Evolutionary conservation across 2,888 invertebrate genomes (phyloP), one percentile per base, ranked within the genome.

Genomic region (Merodon equestris): DNA sequence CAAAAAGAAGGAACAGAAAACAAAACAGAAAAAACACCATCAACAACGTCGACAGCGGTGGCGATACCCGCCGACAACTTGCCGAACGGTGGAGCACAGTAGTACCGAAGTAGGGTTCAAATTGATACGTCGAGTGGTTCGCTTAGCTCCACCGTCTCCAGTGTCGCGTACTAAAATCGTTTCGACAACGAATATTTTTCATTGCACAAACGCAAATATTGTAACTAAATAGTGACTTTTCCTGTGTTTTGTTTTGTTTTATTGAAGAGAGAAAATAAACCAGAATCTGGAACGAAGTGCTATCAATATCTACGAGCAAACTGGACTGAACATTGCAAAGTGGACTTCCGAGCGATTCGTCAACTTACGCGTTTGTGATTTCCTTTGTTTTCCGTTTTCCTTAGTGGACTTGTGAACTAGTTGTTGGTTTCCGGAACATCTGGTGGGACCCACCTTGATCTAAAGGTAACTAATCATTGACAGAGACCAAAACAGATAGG

Each of bases 81-180:
- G 18, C 14, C 60, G 42, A 66, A 51, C 19, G 48, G 18, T 57
- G 61, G 38, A 61, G 50, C 12, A n/a, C n/a, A 67, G 58, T 56
- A 77, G 76, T 77, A 72, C 56, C 38, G 51, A 67, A 57, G 10
- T 56, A 57, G 45, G 47, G 66, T 72, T 77, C 76, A 66, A 67
- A 61, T 72, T 67, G 72, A 44, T 44, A 72, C 67, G 76, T 77
- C 67, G 67, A 77, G 61, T 77, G 44, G 66, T 9, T 51, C 27
- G 47, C 19, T 19, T 34, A 34, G 72, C 61, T 67, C 57, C 66
- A 51, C 18, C 44, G 15, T 10, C 56, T 71, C 48, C 58, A n/a
- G 51, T 9, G 9, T 58, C 53, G 53, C 27, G 58, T 27, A 58
- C 14, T 76, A 27, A 66, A 64, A 63, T 14, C 42, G 27, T 15